Evolutionary conservation across 2,113 vertebrate genomes (phyloP).

Genomic region (Scophthalmus maximus): DNA sequence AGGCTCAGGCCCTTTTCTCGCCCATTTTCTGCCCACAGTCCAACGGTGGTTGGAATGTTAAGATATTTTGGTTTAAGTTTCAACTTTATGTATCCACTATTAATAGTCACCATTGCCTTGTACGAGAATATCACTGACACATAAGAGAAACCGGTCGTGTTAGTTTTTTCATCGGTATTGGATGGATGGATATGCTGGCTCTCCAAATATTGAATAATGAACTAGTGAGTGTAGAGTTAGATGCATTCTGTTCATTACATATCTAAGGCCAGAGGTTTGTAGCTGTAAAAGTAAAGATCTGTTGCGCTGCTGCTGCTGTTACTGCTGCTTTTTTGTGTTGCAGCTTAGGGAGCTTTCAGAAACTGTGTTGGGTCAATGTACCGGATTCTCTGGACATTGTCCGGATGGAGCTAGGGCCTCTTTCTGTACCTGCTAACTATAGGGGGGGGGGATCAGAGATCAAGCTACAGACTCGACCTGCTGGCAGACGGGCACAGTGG

Average conservation of each 20-base stretch:
- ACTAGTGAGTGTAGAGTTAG: no score
- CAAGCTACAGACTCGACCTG: neutral
- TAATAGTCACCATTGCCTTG: neutral
- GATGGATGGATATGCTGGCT: neutral
- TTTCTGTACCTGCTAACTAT: no score
- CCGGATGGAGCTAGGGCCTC: no score
- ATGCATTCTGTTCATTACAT: neutral
- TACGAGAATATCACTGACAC: neutral
- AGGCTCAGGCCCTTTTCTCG: conserved; percentile 5
- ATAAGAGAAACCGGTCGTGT: neutral
- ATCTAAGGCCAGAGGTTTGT: neutral
- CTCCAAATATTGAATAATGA: neutral
- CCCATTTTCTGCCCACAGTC: conserved; percentile 4
- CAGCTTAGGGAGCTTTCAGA: no score
- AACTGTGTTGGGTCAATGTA: neutral
- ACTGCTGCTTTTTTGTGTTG: no score
- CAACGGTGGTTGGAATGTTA: neutral
- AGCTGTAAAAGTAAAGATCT: no score
- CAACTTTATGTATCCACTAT: neutral
- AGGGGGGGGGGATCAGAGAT: conserved; percentile 1
- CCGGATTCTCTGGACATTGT: neutral
- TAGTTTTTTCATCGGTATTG: neutral
- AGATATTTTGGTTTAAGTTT: neutral
- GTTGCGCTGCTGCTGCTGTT: no score
- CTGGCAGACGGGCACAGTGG: conserved; percentile 6